Evolutionary conservation across 2,113 vertebrate species (phyloP).

Genomic region (Cyprinodon variegatus): DNA sequence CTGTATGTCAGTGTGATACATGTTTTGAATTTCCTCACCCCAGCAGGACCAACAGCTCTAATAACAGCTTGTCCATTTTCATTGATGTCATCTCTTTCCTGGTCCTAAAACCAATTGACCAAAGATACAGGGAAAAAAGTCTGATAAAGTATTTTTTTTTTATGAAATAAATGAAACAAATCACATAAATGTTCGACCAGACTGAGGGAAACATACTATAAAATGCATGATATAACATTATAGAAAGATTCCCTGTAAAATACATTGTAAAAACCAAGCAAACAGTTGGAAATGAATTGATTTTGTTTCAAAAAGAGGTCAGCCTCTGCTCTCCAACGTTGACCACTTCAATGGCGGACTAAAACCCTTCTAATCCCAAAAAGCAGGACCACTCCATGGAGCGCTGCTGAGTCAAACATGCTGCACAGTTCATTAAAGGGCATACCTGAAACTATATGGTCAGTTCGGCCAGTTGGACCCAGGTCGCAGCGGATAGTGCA

Average conservation of each 20-base stretch:
- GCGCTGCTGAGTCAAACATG: constrained; percentile 40
- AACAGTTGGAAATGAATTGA: constrained; percentile 30
- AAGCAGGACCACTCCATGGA: constrained; percentile 28
- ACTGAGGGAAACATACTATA: too few species aligned
- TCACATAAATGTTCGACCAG: too few species aligned
- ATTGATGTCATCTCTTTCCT: constrained; percentile 15
- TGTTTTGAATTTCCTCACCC: constrained; percentile 59
- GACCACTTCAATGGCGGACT: constrained; percentile 53
- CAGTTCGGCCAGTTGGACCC: constrained; percentile 22
- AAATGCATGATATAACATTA: too few species aligned
- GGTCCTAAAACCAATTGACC: constrained; percentile 11
- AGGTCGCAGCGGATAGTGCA: neutral
- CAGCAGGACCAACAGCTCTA: constrained; percentile 47
- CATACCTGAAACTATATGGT: constrained; percentile 56
- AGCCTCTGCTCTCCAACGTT: constrained; percentile 38
- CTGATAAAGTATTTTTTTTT: neutral
- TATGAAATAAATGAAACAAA: too few species aligned
- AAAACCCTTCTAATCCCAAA: constrained; percentile 56
- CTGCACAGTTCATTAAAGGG: constrained; percentile 16
- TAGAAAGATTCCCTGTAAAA: too few species aligned
- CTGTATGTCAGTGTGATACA: neutral
- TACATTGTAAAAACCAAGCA: constrained; percentile 13
- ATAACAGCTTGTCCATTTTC: constrained; percentile 40
- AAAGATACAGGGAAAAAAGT: neutral
- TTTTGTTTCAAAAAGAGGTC: constrained; percentile 2